phyloP scores from a whole-genome alignment of 2,888 invertebrate genomes.

The Polyommatus icarus region DNA sequence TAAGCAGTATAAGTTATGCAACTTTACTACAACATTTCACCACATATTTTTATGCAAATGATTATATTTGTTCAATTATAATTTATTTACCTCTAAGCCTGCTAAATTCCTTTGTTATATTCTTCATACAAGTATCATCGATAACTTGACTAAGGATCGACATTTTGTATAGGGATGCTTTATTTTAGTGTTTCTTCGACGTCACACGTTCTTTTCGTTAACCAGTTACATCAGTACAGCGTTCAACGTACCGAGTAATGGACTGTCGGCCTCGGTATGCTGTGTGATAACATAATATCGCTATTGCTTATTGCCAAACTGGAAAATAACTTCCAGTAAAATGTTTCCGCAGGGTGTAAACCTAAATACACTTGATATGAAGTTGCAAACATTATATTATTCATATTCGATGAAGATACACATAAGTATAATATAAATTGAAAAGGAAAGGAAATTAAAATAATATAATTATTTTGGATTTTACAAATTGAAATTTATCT shows the following conservation, averaged over 20 bases:
- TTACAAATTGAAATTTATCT: not conserved
- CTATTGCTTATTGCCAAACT: not conserved
- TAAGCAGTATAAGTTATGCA: not conserved
- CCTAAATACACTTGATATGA: not conserved
- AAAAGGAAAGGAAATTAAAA: not conserved
- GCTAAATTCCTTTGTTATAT: slow-evolving; percentile 65
- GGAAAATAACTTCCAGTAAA: not conserved
- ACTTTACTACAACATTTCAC: not conserved
- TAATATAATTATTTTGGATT: not conserved
- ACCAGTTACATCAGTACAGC: not conserved
- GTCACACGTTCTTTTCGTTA: slow-evolving; percentile 1
- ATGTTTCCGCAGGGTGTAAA: not conserved
- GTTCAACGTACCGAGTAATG: slow-evolving; percentile 14
- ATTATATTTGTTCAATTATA: slow-evolving; percentile 21
- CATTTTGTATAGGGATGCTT: slow-evolving; percentile 46
- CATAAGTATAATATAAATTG: not conserved
- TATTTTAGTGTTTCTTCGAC: slow-evolving; percentile 2
- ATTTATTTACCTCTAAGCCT: slow-evolving; percentile 66
- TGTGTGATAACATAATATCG: not conserved
- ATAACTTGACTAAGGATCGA: slow-evolving; percentile 65
- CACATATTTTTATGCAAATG: slow-evolving; percentile 10
- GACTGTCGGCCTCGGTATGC: not conserved
- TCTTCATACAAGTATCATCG: slow-evolving; percentile 61
- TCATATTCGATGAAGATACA: not conserved
- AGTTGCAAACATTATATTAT: not conserved